Evolutionary conservation across 1,140 invertebrate species (phyloP).

Genomic region (Drosophila persimilis): DNA sequence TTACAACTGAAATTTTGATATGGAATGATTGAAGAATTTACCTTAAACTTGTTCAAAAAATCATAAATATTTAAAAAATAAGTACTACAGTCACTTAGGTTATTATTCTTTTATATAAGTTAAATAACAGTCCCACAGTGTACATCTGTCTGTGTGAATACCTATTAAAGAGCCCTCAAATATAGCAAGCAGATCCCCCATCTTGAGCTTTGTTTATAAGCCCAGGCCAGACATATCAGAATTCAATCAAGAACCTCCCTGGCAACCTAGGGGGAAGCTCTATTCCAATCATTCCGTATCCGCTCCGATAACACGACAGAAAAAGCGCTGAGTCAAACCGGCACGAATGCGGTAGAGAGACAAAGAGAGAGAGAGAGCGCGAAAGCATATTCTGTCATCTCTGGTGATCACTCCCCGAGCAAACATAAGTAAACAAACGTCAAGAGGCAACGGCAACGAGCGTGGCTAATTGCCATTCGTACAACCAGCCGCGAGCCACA

Average conservation of each 20-base stretch:
- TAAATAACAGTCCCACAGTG: too few relatives aligned
- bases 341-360: conserved; percentile 10
- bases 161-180: too few relatives aligned
- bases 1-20: too few relatives aligned
- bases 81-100: too few relatives aligned
- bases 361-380: conserved; percentile 11
- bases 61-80: too few relatives aligned
- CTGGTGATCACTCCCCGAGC: conserved; percentile 18
- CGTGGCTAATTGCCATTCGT: conserved; percentile 55
- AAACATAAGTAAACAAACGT: conserved; percentile 56
- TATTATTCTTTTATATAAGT: too few relatives aligned
- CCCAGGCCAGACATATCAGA: not conserved
- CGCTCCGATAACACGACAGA: conserved; percentile 6
- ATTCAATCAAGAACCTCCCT: not conserved
- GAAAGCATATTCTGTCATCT: conserved; percentile 35
- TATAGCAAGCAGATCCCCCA: too few relatives aligned
- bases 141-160: too few relatives aligned
- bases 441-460: conserved; percentile 28
- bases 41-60: too few relatives aligned
- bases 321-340: conserved; percentile 55
- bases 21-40: too few relatives aligned
- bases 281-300: conserved; percentile 6
- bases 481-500: conserved; percentile 6
- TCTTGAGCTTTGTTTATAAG: not conserved
- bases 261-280: not conserved